Conservation (phyloP, 2,888 invertebrate species). For the Oasisia sp. region DNA sequence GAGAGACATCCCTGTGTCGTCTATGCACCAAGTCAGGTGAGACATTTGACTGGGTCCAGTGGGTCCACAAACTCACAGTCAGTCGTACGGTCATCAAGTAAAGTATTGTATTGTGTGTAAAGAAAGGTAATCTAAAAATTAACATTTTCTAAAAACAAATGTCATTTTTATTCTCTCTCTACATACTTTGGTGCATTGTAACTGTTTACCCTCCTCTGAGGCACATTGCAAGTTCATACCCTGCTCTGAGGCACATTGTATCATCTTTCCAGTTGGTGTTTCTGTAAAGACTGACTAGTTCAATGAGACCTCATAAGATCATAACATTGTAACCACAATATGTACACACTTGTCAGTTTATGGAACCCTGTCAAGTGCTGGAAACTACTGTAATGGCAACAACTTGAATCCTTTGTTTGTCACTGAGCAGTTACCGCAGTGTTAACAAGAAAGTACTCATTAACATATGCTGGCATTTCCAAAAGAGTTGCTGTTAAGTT, state of each 20-base stretch:
- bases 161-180: neutral
- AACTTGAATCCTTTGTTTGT: neutral
- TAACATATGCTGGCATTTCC: neutral
- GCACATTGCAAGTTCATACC: too few species aligned
- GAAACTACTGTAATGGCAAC: too few species aligned
- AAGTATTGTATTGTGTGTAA: neutral
- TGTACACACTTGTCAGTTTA: too few species aligned
- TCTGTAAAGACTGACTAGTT: too few species aligned
- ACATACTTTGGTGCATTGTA: neutral
- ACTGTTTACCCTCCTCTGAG: too few species aligned
- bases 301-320: too few species aligned
- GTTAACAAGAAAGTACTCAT: neutral
- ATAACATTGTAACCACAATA: too few species aligned
- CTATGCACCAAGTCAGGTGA: conserved; percentile 52
- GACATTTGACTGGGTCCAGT: conserved; percentile 18
- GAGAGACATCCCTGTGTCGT: neutral
- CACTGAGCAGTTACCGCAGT: neutral
- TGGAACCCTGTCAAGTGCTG: too few species aligned
- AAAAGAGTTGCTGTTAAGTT: neutral
- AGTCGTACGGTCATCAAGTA: neutral
- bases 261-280: too few species aligned
- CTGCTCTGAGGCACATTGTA: too few species aligned
- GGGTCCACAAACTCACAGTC: neutral
- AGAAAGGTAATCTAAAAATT: neutral
- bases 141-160: neutral